phyloP scores from a whole-genome alignment of 2,888 invertebrate species.

The Eremobia ochroleuca region DNA sequence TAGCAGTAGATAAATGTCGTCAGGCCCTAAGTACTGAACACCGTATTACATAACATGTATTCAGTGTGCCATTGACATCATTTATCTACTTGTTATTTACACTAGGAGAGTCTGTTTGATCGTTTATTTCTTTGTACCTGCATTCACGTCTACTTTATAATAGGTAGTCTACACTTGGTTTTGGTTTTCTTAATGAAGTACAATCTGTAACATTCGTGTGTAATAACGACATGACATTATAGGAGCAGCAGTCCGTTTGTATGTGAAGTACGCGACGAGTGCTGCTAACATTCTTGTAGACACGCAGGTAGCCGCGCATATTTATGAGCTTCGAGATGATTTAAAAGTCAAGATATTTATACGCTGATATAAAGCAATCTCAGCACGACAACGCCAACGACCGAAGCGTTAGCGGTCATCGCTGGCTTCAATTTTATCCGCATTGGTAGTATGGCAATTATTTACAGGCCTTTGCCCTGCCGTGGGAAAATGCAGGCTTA shows the following conservation, averaged over 20 bases:
- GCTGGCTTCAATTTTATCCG: background rate
- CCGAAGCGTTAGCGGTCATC: background rate
- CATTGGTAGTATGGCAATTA: background rate
- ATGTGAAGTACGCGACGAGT: background rate
- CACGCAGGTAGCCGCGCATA: background rate
- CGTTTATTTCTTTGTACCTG: background rate
- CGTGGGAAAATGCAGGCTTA: background rate
- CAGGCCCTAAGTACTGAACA: background rate
- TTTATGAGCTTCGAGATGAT: too few species aligned
- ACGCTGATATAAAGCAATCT: background rate
- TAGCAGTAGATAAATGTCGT: background rate
- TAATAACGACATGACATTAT: background rate
- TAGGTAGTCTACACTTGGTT: background rate
- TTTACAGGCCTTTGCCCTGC: background rate
- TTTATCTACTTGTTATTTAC: background rate
- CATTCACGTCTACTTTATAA: slow-evolving; percentile 12
- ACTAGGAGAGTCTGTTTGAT: background rate
- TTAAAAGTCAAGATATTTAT: background rate
- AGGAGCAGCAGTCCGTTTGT: background rate
- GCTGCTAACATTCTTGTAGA: background rate
- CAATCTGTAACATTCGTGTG: background rate
- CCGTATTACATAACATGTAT: background rate
- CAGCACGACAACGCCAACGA: background rate
- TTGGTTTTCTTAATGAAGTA: slow-evolving; percentile 15
- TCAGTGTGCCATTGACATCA: background rate